Conservation (phyloP, 64 coral and sea anemone genomes). For the Montipora cactus region DNA sequence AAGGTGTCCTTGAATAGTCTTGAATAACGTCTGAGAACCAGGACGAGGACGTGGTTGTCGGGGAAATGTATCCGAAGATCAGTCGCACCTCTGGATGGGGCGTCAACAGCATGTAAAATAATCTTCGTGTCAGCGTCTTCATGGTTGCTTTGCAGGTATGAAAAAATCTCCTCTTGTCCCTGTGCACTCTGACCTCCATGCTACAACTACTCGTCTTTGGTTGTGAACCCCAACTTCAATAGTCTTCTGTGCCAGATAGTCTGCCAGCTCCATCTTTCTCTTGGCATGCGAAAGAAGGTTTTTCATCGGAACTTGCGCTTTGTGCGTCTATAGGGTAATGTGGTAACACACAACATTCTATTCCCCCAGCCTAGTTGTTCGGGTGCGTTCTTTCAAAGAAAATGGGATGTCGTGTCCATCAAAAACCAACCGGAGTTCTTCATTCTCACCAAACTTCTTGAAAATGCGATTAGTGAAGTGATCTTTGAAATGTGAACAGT, state of each 20-base stretch:
- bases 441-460: background rate
- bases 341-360: background rate
- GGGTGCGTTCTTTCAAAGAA: slow-evolving; percentile 24
- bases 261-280: slow-evolving; percentile 4
- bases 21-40: slow-evolving; percentile 25
- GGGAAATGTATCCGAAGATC: slow-evolving; percentile 14
- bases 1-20: background rate
- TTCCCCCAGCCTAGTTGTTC: background rate
- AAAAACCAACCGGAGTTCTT: slow-evolving; percentile 39
- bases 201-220: slow-evolving; percentile 21
- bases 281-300: background rate
- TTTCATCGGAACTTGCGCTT: background rate
- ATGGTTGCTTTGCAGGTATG: slow-evolving; percentile 10
- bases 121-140: slow-evolving; percentile 59
- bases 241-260: slow-evolving; percentile 32
- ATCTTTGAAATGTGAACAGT: background rate
- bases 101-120: slow-evolving; percentile 47
- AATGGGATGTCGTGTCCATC: slow-evolving; percentile 45
- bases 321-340: background rate
- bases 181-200: slow-evolving; percentile 8
- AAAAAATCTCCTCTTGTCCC: background rate
- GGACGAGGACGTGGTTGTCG: slow-evolving; percentile 24
- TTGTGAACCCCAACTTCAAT: slow-evolving; percentile 2
- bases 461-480: slow-evolving; percentile 18
- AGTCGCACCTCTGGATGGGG: slow-evolving; percentile 32